Percentiles rank a stretch among this genome's conserved stretches.
These are phyloP conservation scores for Agonopterix alstromeriana DNA, from an alignment of 2,888 invertebrate species.

Conservation along the genomic window DNA sequence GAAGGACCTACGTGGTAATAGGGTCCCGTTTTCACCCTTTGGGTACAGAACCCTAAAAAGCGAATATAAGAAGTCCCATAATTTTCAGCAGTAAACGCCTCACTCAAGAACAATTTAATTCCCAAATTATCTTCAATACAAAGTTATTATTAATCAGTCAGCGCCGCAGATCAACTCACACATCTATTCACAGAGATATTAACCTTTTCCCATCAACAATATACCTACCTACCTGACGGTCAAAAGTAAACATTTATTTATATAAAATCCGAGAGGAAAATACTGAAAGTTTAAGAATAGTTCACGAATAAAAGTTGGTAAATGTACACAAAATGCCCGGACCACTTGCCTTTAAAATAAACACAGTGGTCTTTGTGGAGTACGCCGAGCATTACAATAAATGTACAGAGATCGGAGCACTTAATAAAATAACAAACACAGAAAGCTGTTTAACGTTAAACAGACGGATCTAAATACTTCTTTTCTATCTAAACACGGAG, in stretches of 20 bases:
- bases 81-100: background rate
- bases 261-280: constrained; percentile 42
- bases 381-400: constrained; percentile 57
- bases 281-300: constrained; percentile 37
- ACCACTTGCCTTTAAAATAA: constrained; percentile 43
- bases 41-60: too few relatives aligned
- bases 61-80: too few relatives aligned
- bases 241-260: constrained; percentile 61
- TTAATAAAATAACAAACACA: constrained; percentile 67
- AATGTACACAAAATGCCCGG: constrained; percentile 21
- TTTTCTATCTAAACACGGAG: constrained; percentile 50
- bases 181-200: constrained; percentile 58
- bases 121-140: constrained; percentile 13
- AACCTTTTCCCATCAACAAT: constrained; percentile 62
- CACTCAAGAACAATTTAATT: background rate
- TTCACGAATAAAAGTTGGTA: constrained; percentile 27
- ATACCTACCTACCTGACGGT: constrained; percentile 27
- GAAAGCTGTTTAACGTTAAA: constrained; percentile 50
- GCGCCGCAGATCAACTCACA: constrained; percentile 25
- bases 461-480: constrained; percentile 52
- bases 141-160: constrained; percentile 40
- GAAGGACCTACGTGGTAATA: too few relatives aligned
- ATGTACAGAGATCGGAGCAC: constrained; percentile 54
- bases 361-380: constrained; percentile 52
- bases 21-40: too few relatives aligned